Evolutionary conservation across 2,888 invertebrate species (phyloP).

Genomic region (Lymantria dispar): DNA sequence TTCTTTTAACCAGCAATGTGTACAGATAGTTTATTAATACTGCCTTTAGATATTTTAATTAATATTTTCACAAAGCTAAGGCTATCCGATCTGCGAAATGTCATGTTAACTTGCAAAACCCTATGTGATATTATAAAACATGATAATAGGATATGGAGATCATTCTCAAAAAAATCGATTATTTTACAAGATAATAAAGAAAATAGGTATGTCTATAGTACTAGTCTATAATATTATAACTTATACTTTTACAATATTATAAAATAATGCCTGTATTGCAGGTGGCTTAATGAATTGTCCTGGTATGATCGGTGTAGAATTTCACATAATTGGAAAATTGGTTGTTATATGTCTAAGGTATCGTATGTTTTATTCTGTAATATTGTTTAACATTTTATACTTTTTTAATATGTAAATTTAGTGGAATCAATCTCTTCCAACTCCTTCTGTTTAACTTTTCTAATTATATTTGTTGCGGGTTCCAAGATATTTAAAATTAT

Average conservation of each 20-base stretch:
- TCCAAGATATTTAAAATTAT: no score
- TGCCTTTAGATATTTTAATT: conserved; percentile 60
- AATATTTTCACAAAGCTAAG: conserved; percentile 52
- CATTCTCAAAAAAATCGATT: conserved; percentile 34
- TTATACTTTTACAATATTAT: background rate
- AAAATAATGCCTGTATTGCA: conserved; percentile 1
- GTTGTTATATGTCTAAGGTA: conserved; percentile 50
- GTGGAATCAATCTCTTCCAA: no score
- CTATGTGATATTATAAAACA: conserved; percentile 49
- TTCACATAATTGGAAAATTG: conserved; percentile 66
- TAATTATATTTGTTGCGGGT: no score
- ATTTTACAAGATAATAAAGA: conserved; percentile 35
- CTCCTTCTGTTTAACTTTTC: no score
- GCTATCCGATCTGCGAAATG: conserved; percentile 50
- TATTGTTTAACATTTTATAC: no score
- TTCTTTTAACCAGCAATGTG: conserved; percentile 5
- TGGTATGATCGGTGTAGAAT: conserved; percentile 58
- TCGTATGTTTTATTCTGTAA: background rate
- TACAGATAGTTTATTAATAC: conserved; percentile 24
- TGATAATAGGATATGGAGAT: conserved; percentile 60
- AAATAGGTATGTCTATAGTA: conserved; percentile 29
- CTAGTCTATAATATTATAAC: background rate
- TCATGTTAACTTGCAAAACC: conserved; percentile 62
- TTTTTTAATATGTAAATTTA: no score
- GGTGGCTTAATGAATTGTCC: conserved; percentile 18